Base-by-base conservation (phyloP, 2,888 invertebrate species). In the Pilophorus perplexus region DNA sequence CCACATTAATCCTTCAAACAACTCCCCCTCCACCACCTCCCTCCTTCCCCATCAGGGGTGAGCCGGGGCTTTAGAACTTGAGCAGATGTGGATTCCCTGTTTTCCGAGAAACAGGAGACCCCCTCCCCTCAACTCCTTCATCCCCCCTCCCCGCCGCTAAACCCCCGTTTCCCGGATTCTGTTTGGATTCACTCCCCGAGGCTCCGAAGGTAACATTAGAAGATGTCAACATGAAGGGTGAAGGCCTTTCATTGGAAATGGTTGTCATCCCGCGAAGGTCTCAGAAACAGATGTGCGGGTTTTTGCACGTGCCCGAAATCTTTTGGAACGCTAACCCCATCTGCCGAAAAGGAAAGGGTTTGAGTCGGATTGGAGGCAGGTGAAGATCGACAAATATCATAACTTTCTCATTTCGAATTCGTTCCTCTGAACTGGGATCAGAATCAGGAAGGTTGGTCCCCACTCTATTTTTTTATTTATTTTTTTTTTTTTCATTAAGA, bases 101-200 rank as follows among this genome's bases (percentile, higher is more conserved):
- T 14, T 14, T 16, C 14, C n/a, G 42, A 10, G 16, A 42, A 42
- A 42, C 8, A 6, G 42, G 42, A 33, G 33, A 33, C 33, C 12
- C 12, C 33, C n/a, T n/a, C n/a, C n/a, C n/a, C n/a, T n/a, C n/a
- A n/a, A n/a, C n/a, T n/a, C n/a, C n/a, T n/a, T n/a, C n/a, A n/a
- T n/a, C n/a, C 8, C 22, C 2, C 46, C 23, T 23, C 12, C 18
- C 6, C 46, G 14, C 46, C 12, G 46, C 12, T 46, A 25, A 25
- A 46, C 25, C 25, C 46, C 46, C 23, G n/a, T 46, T 23, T 25
- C 52, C 52, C 14, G 52, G 28, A 52, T 52, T 52, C 16, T 52
- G 52, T 52, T 52, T 52, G 52, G 52, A 52, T 52, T 52, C 28
- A 52, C 52, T 52, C n/a, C n/a, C n/a, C n/a, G n/a, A n/a, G n/a